Conservation (phyloP, 1,140 invertebrate species). For the Paraescarpia echinospica region DNA sequence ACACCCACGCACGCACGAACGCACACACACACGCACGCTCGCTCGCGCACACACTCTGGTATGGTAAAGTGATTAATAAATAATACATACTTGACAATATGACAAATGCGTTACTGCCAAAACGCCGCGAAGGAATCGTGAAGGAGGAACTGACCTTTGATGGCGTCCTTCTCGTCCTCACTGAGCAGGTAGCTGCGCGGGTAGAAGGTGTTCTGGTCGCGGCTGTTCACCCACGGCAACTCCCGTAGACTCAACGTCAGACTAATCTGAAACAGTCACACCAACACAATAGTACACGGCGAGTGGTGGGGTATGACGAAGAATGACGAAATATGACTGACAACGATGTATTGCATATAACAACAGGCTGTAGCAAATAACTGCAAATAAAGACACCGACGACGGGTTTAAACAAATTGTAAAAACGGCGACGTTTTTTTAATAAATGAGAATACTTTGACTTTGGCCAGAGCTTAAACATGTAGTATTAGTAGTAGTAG, state of each 20-base stretch:
- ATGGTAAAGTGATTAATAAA: too few relatives aligned
- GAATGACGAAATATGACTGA: neutral
- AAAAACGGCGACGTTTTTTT: too few relatives aligned
- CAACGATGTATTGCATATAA: neutral
- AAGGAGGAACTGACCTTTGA: neutral
- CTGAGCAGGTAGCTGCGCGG: constrained; percentile 28
- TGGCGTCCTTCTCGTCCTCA: constrained; percentile 28
- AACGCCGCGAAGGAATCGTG: too few relatives aligned
- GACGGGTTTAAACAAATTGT: neutral
- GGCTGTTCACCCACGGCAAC: constrained; percentile 23
- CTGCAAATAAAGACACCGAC: neutral
- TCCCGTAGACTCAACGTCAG: constrained; percentile 25
- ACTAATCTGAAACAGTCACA: constrained; percentile 16
- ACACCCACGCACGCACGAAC: too few relatives aligned
- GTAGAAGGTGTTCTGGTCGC: constrained; percentile 21
- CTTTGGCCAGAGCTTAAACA: too few relatives aligned
- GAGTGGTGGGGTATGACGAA: neutral
- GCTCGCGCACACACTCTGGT: too few relatives aligned
- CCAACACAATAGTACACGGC: neutral
- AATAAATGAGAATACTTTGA: too few relatives aligned
- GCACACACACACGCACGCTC: too few relatives aligned
- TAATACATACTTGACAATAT: too few relatives aligned
- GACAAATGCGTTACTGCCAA: too few relatives aligned
- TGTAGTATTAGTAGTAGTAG: too few relatives aligned
- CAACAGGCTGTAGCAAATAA: neutral